Evolutionary conservation across 1,140 invertebrate genomes (phyloP).

Genomic region (Drosophila serrata): DNA sequence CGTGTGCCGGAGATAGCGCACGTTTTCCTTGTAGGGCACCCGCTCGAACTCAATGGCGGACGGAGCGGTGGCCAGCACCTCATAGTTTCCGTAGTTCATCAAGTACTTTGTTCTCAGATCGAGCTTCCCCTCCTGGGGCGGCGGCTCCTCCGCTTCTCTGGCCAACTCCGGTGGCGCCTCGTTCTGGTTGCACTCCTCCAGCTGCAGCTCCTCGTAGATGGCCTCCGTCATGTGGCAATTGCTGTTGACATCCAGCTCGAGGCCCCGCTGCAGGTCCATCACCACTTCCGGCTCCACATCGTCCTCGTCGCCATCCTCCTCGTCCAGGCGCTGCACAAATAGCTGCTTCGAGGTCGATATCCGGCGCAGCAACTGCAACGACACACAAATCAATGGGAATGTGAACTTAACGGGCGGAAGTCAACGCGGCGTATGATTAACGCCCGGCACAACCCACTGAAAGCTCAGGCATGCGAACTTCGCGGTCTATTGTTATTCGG

Average conservation of each 20-base stretch:
- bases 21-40: slow-evolving; percentile 72
- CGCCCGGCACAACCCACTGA: not conserved
- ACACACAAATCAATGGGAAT: not conserved
- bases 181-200: slow-evolving; percentile 17
- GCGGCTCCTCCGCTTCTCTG: slow-evolving; percentile 31
- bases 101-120: slow-evolving; percentile 23
- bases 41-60: slow-evolving; percentile 64
- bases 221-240: slow-evolving; percentile 36
- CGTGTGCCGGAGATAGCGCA: slow-evolving; percentile 78
- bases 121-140: slow-evolving; percentile 3
- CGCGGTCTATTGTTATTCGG: slow-evolving; percentile 26
- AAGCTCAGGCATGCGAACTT: slow-evolving; percentile 7
- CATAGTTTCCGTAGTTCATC: slow-evolving; percentile 37
- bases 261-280: slow-evolving; percentile 16
- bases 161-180: slow-evolving; percentile 41
- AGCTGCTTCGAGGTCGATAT: slow-evolving; percentile 76
- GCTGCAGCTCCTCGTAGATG: slow-evolving; percentile 39
- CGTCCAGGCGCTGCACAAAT: slow-evolving; percentile 76
- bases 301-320: slow-evolving; percentile 62
- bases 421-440: slow-evolving; percentile 41
- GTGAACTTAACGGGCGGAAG: not conserved
- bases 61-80: slow-evolving; percentile 21
- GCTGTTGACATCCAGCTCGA: slow-evolving; percentile 30
- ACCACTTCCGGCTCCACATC: slow-evolving; percentile 16
- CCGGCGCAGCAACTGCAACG: slow-evolving; percentile 72